These are phyloP conservation scores for Neodontobutis hainanensis DNA, from an alignment of 2,113 vertebrate species.

Conservation along the genomic window DNA sequence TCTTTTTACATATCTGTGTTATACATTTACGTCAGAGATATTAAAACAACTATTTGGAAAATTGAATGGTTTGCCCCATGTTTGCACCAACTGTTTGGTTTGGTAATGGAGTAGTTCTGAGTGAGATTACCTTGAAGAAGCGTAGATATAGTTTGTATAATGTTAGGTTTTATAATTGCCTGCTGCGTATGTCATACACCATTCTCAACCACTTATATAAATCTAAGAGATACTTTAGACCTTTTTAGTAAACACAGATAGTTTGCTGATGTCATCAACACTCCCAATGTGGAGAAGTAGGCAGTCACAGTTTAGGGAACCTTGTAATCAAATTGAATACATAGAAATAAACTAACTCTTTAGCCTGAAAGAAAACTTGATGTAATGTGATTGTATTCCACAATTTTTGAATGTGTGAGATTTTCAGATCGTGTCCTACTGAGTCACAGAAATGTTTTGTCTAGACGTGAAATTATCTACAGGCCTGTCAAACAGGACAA, in stretches of 20 bases:
- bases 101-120: not conserved
- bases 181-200: not conserved
- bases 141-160: not conserved
- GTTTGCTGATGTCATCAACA: too few species aligned
- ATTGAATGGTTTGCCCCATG: not conserved
- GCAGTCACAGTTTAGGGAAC: too few species aligned
- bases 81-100: not conserved
- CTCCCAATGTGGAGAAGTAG: too few species aligned
- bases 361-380: too few species aligned
- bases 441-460: not conserved
- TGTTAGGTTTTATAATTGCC: not conserved
- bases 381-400: too few species aligned
- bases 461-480: conserved; percentile 34
- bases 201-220: not conserved
- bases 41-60: conserved; percentile 34
- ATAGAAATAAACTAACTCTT: too few species aligned
- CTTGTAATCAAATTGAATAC: too few species aligned
- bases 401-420: too few species aligned
- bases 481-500: conserved; percentile 50
- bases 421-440: too few species aligned
- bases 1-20: conserved; percentile 16
- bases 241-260: too few species aligned
- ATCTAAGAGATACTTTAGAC: too few species aligned
- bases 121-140: too few species aligned
- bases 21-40: conserved; percentile 34